Conservation (phyloP, 2,888 invertebrate species). For the Lottia gigantea region DNA sequence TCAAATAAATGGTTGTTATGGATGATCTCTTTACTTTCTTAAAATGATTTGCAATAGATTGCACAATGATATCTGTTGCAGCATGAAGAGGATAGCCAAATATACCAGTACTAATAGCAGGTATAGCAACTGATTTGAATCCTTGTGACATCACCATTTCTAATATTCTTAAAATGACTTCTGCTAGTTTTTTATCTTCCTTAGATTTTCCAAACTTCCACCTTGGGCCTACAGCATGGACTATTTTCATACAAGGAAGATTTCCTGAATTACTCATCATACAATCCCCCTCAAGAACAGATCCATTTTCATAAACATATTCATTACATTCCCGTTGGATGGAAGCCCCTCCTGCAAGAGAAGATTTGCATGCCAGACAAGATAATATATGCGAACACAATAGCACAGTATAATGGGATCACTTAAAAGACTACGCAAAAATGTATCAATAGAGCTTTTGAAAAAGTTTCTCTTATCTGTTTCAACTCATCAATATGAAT, state of each 20-base stretch:
- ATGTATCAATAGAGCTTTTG: no score
- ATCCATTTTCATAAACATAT: not conserved
- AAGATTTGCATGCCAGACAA: no score
- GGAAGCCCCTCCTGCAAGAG: not conserved
- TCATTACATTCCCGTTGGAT: not conserved
- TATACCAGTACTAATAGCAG: not conserved
- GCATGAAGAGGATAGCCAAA: not conserved
- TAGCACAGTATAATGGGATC: no score
- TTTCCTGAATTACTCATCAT: not conserved
- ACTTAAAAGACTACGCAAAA: no score
- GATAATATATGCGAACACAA: no score
- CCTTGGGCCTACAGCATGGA: conserved; percentile 1
- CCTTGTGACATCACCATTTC: not conserved
- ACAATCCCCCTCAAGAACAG: not conserved
- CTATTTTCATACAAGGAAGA: not conserved
- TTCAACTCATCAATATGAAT: no score
- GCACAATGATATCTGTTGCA: not conserved
- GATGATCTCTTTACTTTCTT: not conserved
- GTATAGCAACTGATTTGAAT: not conserved
- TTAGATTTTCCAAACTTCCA: not conserved
- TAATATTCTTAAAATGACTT: not conserved
- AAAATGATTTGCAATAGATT: not conserved
- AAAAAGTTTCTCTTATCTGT: no score
- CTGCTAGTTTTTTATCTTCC: not conserved
- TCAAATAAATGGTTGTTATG: not conserved